These are phyloP conservation scores for Mnemiopsis leidyi DNA, from an alignment of 37 sponge, comb jelly and placozoan genomes.

Conservation along the genomic window DNA sequence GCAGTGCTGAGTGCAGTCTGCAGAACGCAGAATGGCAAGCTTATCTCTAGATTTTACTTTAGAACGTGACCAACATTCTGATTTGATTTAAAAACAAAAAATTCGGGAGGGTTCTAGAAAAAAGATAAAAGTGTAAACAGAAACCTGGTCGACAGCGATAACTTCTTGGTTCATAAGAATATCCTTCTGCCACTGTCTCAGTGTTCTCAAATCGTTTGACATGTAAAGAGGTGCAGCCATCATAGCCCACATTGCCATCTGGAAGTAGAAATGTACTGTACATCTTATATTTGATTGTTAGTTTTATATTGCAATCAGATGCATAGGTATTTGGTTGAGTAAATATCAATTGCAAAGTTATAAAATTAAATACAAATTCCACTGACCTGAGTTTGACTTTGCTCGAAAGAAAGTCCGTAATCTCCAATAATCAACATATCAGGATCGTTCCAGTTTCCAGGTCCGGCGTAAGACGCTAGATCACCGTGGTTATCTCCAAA, in stretches of 20 bases:
- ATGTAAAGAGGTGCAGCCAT: slow-evolving; percentile 62
- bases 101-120: no score
- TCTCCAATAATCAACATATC: slow-evolving; percentile 91
- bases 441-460: slow-evolving; percentile 99
- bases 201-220: slow-evolving; percentile 47
- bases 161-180: slow-evolving; percentile 84
- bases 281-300: no score
- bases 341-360: no score
- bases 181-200: slow-evolving; percentile 63
- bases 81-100: no score
- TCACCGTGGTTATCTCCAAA: slow-evolving; percentile 65
- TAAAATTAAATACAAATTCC: no score
- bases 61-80: no score
- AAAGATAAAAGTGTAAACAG: no score
- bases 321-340: no score
- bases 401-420: slow-evolving; percentile 20
- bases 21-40: no score
- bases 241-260: slow-evolving; percentile 64
- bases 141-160: slow-evolving; percentile 85
- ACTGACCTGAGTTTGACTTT: slow-evolving; percentile 39
- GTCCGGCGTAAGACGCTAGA: slow-evolving; percentile 81
- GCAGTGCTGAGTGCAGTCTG: neutral
- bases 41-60: no score
- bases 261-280: no score
- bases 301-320: no score